Evolutionary conservation across 2,888 invertebrate species (phyloP), one percentile per base, ranked within the genome.

Genomic region (Metellina segmentata): DNA sequence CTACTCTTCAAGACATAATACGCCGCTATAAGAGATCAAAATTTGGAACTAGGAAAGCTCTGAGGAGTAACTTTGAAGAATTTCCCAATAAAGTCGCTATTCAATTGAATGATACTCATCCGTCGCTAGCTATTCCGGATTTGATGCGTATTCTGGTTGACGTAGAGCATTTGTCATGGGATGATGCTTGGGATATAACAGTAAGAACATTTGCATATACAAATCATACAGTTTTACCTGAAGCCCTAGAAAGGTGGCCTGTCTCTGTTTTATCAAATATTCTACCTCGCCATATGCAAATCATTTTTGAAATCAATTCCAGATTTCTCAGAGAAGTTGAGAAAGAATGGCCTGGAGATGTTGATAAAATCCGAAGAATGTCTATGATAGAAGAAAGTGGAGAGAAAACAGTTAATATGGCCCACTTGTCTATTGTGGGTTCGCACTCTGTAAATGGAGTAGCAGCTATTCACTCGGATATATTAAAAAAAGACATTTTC

Each of bases 81-180:
- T 97, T 99, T 95, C 98, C 99, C 0, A 97, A 98, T 0, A 99
- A 99, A 96, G 95, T 96, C 0, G 99, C 99, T 85, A 98, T 99
- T 94, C 99, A 99, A 95, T 96, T 99, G 93, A 99, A 99, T 95
- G 99, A 99, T 95, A 99, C 99, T 69, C 99, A 99, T 96, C 99
- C 99, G 1, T 98, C 99, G 0, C 95, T 99, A 94, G 99, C 99
- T 79, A 98, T 99, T 94, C 99, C 99, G 0, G 99, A 99, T 95
- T 96, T 99, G 93, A 98, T 99, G 97, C 96, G 99, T 93, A 97
- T 99, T 93, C 96, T 99, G 85, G 95, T 99, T 48, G 99, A 99
- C 94, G 96, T 98, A 93, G 99, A 99, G 95, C 97, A 97, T 52
- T 95, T 99, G 69, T 94, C 97, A 0, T 99, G 98, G 97, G 98